A percentile compares a stretch with the other conserved stretches of the same genome.
Evolutionary conservation across 2,888 invertebrate genomes (phyloP).

Genomic region (Mythimna vitellina): DNA sequence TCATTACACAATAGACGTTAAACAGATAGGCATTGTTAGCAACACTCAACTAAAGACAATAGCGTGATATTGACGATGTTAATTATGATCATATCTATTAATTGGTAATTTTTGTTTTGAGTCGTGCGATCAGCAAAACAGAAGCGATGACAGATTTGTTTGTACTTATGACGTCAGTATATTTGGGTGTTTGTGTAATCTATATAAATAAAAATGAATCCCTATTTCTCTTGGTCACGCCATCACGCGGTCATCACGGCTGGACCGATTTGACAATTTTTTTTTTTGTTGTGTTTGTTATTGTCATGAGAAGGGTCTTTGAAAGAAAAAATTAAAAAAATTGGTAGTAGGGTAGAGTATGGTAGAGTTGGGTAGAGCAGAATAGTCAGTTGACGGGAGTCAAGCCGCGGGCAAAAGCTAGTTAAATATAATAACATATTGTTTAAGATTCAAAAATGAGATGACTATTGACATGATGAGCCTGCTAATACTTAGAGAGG

Average conservation of each 20-base stretch:
- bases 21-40: slow-evolving; percentile 59
- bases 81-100: slow-evolving; percentile 56
- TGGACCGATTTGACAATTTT: no score
- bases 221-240: no score
- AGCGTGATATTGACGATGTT: slow-evolving; percentile 45
- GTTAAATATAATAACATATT: no score
- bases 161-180: not conserved
- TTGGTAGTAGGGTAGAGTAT: no score
- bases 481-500: not conserved
- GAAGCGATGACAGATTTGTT: slow-evolving; percentile 45
- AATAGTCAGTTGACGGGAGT: no score
- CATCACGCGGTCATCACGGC: no score
- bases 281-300: no score
- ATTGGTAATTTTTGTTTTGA: slow-evolving; percentile 58
- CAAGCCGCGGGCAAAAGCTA: no score
- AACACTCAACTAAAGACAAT: slow-evolving; percentile 51
- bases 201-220: not conserved
- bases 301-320: no score
- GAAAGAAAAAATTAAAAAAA: no score
- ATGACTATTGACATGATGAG: no score
- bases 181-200: slow-evolving; percentile 3
- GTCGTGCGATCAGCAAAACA: slow-evolving; percentile 44
- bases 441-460: not conserved
- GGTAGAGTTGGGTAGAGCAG: no score
- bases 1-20: slow-evolving; percentile 57